Evolutionary conservation across 2,113 vertebrate genomes (phyloP), one percentile per base, ranked within the genome.

Genomic region (Peucedramus taeniatus): DNA sequence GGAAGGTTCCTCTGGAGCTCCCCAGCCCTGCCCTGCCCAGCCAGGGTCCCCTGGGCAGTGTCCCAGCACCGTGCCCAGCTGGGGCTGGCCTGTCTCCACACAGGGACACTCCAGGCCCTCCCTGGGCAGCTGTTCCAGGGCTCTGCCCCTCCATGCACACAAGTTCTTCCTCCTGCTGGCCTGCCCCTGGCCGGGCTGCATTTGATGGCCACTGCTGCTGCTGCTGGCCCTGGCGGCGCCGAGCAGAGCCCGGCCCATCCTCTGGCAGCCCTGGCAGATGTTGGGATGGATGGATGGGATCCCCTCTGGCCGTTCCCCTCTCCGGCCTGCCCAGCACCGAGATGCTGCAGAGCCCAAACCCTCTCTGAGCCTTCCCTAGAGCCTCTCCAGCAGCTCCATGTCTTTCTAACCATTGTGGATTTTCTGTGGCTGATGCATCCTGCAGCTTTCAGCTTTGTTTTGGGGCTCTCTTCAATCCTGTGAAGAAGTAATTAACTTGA

Each of bases 131-230:
- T 51, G 31, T 3, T 16, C 37, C 66, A 71, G 60, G 49, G 3
- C 56, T 61, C 66, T 71, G 56, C 80, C 80, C 66, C 66, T 61
- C 54, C 66, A 21, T 1, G 45, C 2, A 61, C 8, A 61, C 2
- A 22, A 56, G 14, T 35, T 70, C 54, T 51, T 23, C 54, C 65
- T 31, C 20, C 21, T 11, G 68, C 26, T 11, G 80, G 18, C 21
- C 1, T 57, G 47, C 3, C 9, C 2, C 31, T 24, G 0, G 16
- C 6, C 8, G 37, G 3, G 31, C 1, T 53, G 37, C 1, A 7
- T 44, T 31, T 27, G 1, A 5, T 45, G 68, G 47, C 49, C 57
- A 1, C 10, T 27, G 39, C 57, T 53, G 6, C 37, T 12, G 13
- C 6, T 7, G 3, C 68, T 53, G 81, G 19, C 47, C 1, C 57